Base-by-base conservation (phyloP, 2,888 invertebrate species). In the Catocala sponsa region DNA sequence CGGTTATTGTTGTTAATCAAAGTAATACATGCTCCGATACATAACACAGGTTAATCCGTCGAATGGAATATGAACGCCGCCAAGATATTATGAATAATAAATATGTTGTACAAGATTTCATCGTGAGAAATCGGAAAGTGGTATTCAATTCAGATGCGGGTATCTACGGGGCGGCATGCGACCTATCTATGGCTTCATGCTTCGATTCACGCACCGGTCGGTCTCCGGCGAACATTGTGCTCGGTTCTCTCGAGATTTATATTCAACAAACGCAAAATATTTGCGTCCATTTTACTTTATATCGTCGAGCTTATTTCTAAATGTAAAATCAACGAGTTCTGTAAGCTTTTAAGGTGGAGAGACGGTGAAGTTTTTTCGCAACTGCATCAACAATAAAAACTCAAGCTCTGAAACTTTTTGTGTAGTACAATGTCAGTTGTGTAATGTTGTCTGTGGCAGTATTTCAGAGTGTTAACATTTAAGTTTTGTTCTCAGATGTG, bases 401-500 rank as follows among this genome's bases (percentile, higher is more conserved):
- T 25, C 25, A 60, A 63, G 54, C 32, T 49, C 53, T 53, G 57
- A 55, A 56, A 51, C 55, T 52, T 51, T 50, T 13, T 33, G 12
- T 38, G 32, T 6, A 50, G 12, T 50, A 50, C 56, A 60, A 61
- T 66, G 59, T 50, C 15, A 2, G 55, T 11, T 42, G 33, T 60
- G 38, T 62, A 57, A 68, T 58, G 50, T 62, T 55, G 42, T 48
- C 25, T 41, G 51, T 46, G 10, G 10, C 41, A n/a, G 43, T 47
- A 54, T 55, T 60, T 50, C 1, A 55, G 51, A 43, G 49, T 52
- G 25, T 41, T 55, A 50, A 60, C 6, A 12, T 49, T 48, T 67
- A 10, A 49, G 70, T 25, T 64, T 89, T 88, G 80, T 86, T 59
- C 50, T 0, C 81, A 95, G 95, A 85, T 99, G 99, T 91, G 99